phyloP scores from a whole-genome alignment of 1,140 invertebrate species.

The Himalopsyche phryganea region DNA sequence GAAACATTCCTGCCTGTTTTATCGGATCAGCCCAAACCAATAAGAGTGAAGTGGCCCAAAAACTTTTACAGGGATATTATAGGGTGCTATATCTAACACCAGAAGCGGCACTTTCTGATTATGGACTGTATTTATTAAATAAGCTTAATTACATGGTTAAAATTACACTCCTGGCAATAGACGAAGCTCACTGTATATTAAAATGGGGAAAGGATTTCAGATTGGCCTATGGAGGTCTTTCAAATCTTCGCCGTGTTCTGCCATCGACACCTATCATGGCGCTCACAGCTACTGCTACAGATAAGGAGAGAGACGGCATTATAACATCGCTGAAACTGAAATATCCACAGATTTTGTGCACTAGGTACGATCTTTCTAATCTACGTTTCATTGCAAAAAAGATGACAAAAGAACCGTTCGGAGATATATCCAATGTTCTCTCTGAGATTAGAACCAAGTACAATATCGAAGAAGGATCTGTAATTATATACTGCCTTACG shows the following conservation, averaged over 20 bases:
- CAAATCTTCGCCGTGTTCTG: slow-evolving; percentile 52
- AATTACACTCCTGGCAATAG: slow-evolving; percentile 67
- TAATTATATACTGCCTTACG: slow-evolving; percentile 76
- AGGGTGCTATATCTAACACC: slow-evolving; percentile 65
- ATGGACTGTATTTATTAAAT: slow-evolving; percentile 28
- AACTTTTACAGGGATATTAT: slow-evolving; percentile 54
- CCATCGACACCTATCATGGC: slow-evolving; percentile 67
- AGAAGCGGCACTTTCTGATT: slow-evolving; percentile 54
- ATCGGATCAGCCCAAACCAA: slow-evolving; percentile 61
- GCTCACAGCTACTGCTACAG: slow-evolving; percentile 73
- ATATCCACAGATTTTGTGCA: slow-evolving; percentile 54
- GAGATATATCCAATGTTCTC: slow-evolving; percentile 37
- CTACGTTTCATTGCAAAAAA: slow-evolving; percentile 62
- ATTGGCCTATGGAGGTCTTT: slow-evolving; percentile 58
- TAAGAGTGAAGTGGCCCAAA: slow-evolving; percentile 43
- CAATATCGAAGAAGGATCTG: slow-evolving; percentile 46
- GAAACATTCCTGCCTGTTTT: slow-evolving; percentile 51
- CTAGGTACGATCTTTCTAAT: slow-evolving; percentile 68
- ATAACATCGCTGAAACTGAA: not conserved
- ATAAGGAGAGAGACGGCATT: slow-evolving; percentile 59
- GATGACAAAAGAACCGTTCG: slow-evolving; percentile 40
- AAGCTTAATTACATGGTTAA: slow-evolving; percentile 35
- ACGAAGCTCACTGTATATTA: slow-evolving; percentile 70
- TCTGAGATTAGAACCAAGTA: slow-evolving; percentile 13
- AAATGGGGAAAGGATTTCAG: slow-evolving; percentile 86